These are phyloP conservation scores for Lissonota sp. DNA, from an alignment of 2,888 invertebrate species.

Conservation along the genomic window DNA sequence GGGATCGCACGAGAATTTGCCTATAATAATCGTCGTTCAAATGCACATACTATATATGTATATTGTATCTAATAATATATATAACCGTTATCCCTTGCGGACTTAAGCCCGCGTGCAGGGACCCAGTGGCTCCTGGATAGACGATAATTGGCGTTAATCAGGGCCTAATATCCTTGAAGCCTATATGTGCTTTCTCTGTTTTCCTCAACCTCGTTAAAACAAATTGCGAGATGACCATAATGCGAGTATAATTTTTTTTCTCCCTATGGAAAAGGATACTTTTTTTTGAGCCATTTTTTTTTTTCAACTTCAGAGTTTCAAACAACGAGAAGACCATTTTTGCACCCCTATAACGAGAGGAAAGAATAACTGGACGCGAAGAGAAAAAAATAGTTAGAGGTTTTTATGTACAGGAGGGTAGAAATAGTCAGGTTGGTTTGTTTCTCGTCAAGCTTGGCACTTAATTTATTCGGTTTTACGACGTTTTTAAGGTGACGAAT, in stretches of 20 bases:
- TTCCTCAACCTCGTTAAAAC: not conserved
- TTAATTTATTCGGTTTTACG: conserved; percentile 66
- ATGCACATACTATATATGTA: conserved; percentile 20
- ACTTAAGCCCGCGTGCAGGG: conserved; percentile 47
- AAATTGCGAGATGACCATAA: not conserved
- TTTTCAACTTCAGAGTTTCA: not conserved
- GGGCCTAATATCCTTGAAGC: conserved; percentile 34
- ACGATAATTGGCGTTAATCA: conserved; percentile 61
- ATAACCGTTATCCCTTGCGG: conserved; percentile 56
- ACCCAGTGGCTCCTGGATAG: conserved; percentile 2
- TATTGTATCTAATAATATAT: conserved; percentile 35
- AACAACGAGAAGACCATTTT: not conserved
- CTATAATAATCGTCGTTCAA: conserved; percentile 45
- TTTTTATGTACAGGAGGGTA: not conserved
- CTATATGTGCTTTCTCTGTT: conserved; percentile 9
- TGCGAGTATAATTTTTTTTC: too few relatives aligned
- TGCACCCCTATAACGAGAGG: conserved; percentile 3
- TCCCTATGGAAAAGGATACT: too few relatives aligned
- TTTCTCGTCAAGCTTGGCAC: conserved; percentile 29
- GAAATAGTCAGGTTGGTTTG: conserved; percentile 22
- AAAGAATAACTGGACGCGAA: not conserved
- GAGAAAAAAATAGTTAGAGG: conserved; percentile 12
- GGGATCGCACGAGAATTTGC: conserved; percentile 62
- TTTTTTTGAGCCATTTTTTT: too few relatives aligned
- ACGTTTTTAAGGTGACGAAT: conserved; percentile 71